A percentile compares a stretch with the other conserved stretches of the same genome.
Evolutionary conservation across 2,888 invertebrate species (phyloP).

Genomic region (Agrochola lychnidis): DNA sequence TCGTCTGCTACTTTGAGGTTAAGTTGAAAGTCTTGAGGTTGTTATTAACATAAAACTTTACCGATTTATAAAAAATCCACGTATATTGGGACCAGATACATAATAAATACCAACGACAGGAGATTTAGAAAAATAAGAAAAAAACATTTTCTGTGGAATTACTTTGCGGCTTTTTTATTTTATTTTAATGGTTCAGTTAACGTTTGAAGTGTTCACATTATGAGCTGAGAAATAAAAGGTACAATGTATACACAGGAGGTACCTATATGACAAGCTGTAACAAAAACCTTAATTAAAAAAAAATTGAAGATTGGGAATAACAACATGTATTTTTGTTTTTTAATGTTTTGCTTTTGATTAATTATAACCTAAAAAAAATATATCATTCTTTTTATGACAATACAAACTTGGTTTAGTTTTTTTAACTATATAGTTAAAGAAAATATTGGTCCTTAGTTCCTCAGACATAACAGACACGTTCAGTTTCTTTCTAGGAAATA

Average conservation of each 20-base stretch:
- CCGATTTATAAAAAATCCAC: background rate
- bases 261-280: background rate
- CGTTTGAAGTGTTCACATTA: background rate
- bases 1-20: background rate
- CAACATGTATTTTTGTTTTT: background rate
- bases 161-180: background rate
- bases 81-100: background rate
- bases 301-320: background rate
- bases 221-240: background rate
- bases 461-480: background rate
- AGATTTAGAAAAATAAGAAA: background rate
- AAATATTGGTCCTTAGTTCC: background rate
- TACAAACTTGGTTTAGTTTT: background rate
- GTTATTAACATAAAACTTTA: background rate
- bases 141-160: background rate
- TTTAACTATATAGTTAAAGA: background rate
- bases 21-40: constrained; percentile 1
- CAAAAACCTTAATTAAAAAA: background rate
- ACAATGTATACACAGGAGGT: background rate
- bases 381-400: background rate
- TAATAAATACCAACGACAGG: background rate
- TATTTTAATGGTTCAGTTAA: no score
- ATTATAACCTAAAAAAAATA: no score
- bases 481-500: background rate
- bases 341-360: background rate